phyloP scores from a whole-genome alignment of 2,888 invertebrate genomes.

The Zootermopsis nevadensis region DNA sequence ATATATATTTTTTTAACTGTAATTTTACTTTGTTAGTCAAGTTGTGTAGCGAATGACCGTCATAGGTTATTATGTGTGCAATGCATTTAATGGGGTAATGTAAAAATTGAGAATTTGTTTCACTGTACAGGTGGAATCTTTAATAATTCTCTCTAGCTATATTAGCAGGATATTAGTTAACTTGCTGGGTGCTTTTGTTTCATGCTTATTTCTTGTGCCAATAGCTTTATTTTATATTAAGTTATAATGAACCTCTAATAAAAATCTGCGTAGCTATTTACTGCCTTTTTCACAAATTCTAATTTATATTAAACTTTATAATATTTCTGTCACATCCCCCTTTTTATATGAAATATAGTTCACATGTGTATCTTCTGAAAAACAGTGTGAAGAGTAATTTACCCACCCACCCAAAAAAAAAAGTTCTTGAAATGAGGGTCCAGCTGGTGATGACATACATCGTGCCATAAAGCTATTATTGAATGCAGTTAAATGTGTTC shows the following conservation, averaged over 20 bases:
- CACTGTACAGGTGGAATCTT: constrained; percentile 5
- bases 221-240: neutral
- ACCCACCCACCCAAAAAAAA: too few relatives aligned
- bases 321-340: constrained; percentile 23
- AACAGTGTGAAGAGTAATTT: neutral
- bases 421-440: constrained; percentile 33
- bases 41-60: constrained; percentile 38
- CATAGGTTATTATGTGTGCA: constrained; percentile 33
- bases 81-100: constrained; percentile 37
- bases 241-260: neutral
- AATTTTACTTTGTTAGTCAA: constrained; percentile 35
- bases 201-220: constrained; percentile 19
- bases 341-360: neutral
- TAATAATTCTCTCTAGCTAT: neutral
- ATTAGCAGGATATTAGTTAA: constrained; percentile 15
- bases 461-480: constrained; percentile 27
- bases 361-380: neutral
- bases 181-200: constrained; percentile 8
- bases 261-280: neutral
- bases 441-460: constrained; percentile 30
- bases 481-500: constrained; percentile 29
- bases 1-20: constrained; percentile 41
- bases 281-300: constrained; percentile 37
- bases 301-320: neutral
- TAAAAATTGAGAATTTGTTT: constrained; percentile 28